Percentiles rank a stretch among this genome's conserved stretches.
Conservation (phyloP, 2,113 vertebrate genomes). For the Brachirus orientalis region DNA sequence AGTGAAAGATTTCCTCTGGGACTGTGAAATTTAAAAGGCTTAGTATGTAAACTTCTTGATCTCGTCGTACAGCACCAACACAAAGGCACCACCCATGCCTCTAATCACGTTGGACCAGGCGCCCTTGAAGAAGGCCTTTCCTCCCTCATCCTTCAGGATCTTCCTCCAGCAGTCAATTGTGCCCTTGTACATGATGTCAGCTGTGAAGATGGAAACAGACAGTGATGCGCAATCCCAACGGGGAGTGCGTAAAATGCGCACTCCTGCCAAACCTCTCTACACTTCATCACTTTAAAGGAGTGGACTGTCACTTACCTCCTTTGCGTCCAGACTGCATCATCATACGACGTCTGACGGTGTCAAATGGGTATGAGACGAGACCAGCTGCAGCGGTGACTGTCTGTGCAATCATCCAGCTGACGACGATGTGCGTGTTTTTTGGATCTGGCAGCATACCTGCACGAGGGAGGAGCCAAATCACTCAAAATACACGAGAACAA, state of each 20-base stretch:
- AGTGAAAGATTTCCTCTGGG: slow-evolving; percentile 58
- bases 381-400: slow-evolving; percentile 92
- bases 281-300: neutral
- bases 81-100: slow-evolving; percentile 98
- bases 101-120: slow-evolving; percentile 98
- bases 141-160: slow-evolving; percentile 94
- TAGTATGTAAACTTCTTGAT: slow-evolving; percentile 93
- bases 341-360: slow-evolving; percentile 98
- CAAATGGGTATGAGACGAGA: slow-evolving; percentile 95
- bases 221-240: neutral
- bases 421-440: slow-evolving; percentile 95
- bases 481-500: rapidly evolving
- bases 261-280: neutral
- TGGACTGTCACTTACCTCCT: slow-evolving; percentile 86
- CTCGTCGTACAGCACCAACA: slow-evolving; percentile 97
- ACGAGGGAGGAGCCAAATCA: neutral
- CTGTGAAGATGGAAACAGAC: slow-evolving; percentile 77
- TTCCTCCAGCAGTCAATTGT: slow-evolving; percentile 99
- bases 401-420: slow-evolving; percentile 99
- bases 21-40: slow-evolving; percentile 53
- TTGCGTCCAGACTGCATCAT: slow-evolving; percentile 99
- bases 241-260: slow-evolving; percentile 19
- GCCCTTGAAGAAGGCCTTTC: slow-evolving; percentile 96
- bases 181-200: slow-evolving; percentile 98
- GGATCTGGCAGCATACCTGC: slow-evolving; percentile 98